Evolutionary conservation across 2,797 vertebrate species (phyloP), one percentile per base, ranked within the genome.

Genomic region (Botia almorhae): DNA sequence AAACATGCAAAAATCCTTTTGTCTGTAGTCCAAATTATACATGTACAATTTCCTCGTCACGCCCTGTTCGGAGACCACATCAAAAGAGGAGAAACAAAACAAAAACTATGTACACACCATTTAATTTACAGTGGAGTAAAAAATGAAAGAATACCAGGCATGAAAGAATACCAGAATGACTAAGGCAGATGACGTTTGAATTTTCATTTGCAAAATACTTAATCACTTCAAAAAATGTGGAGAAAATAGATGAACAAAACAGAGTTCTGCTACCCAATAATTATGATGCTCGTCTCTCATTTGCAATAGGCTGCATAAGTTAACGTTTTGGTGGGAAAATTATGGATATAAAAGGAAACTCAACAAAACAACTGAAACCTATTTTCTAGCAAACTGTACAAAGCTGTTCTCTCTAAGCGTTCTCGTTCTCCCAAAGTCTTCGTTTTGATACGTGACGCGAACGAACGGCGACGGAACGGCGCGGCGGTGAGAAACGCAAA

Each of bases 1-100:
- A 97, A 98, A 98, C 97, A 99, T 98, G 97, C 97, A 99, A 98
- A 97, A 90, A 95, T 93, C 55, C 94, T 96, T 98, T 96, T 96
- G 95, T 96, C 93, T 95, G 95, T 96, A 97, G 96, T 96, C 94
- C 96, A 98, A 97, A 96, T 96, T 94, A 97, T 96, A 97, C 96
- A 97, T 96, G 95, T 96, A 98, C 95, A 90, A 96, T 95, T 95
- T 96, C 92, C 91, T 94, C 7, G 2, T 39, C 94, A 95, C 93
- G 93, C 94, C 94, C 94, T 94, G 94, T 91, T 94, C 92, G 94
- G 92, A 95, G 95, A 96, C 93, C 96, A 98, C 95, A 94, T 92
- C 91, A 94, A 95, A 95, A 96, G 89, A 85, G 90, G 90, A 85
- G 83, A 87, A 81, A 80, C 19, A 33, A 83, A 67, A 74, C 60